phyloP scores from a whole-genome alignment of 1,140 invertebrate genomes.

The Triops longicaudatus region DNA sequence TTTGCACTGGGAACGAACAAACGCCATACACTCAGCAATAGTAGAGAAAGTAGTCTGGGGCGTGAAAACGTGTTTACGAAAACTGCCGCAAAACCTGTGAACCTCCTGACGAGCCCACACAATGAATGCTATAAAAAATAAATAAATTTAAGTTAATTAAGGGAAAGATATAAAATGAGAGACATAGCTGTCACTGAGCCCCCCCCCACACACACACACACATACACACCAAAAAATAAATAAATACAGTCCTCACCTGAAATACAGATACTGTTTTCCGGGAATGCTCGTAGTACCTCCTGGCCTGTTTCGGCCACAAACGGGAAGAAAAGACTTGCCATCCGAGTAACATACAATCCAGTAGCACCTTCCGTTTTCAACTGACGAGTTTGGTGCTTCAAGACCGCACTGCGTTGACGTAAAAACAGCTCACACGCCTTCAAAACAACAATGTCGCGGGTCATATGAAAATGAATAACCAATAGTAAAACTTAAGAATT shows the following conservation, averaged over 20 bases:
- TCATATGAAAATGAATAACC: conserved; percentile 8
- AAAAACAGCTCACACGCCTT: conserved; percentile 77
- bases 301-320: conserved; percentile 75
- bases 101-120: conserved; percentile 87
- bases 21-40: conserved; percentile 76
- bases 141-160: conserved; percentile 24
- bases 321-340: conserved; percentile 78
- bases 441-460: conserved; percentile 29
- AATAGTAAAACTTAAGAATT: conserved; percentile 35
- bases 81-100: conserved; percentile 64
- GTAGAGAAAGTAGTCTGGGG: conserved; percentile 74
- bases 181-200: too few species aligned
- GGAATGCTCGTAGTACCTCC: conserved; percentile 76
- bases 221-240: too few species aligned
- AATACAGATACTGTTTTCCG: conserved; percentile 58
- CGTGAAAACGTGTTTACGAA: conserved; percentile 84
- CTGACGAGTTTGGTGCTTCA: conserved; percentile 72
- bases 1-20: conserved; percentile 63
- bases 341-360: conserved; percentile 69
- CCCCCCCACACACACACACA: too few species aligned
- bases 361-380: conserved; percentile 82
- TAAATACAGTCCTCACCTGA: conserved; percentile 56
- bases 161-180: too few species aligned
- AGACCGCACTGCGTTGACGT: conserved; percentile 68
- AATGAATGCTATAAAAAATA: conserved; percentile 58